A percentile compares a stretch with the other conserved stretches of the same genome.
Evolutionary conservation across 2,888 invertebrate species (phyloP).

Genomic region (Drosophila anomelani): DNA sequence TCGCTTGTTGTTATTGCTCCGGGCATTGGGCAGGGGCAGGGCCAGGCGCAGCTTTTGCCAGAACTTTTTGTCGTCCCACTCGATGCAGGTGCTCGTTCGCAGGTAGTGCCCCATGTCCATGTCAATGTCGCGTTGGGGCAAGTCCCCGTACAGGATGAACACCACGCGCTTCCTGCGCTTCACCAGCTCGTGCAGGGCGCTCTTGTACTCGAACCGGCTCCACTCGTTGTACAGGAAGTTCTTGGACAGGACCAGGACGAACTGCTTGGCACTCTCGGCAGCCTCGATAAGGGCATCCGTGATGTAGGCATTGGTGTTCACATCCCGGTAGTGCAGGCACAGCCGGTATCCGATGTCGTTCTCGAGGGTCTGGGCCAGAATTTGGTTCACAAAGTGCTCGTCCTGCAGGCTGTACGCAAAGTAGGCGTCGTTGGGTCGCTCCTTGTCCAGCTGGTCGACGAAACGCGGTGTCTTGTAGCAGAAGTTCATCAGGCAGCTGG

Average conservation of each 20-base stretch:
- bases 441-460: constrained; percentile 87
- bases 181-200: constrained; percentile 95
- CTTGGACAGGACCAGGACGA: constrained; percentile 95
- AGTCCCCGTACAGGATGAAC: constrained; percentile 94
- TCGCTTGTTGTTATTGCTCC: constrained; percentile 79
- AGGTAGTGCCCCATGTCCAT: constrained; percentile 95
- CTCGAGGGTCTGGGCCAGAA: constrained; percentile 94
- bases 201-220: constrained; percentile 97
- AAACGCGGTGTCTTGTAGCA: constrained; percentile 93
- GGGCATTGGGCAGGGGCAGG: constrained; percentile 88
- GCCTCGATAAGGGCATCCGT: constrained; percentile 97
- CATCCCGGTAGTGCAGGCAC: constrained; percentile 96
- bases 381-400: constrained; percentile 95
- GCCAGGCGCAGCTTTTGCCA: constrained; percentile 98
- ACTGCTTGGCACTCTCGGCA: constrained; percentile 94
- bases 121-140: constrained; percentile 95
- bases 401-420: constrained; percentile 97
- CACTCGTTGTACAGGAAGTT: constrained; percentile 98
- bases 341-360: constrained; percentile 93
- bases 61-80: constrained; percentile 97
- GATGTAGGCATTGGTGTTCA: constrained; percentile 94
- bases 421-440: constrained; percentile 95
- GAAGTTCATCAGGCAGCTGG: constrained; percentile 93
- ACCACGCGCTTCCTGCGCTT: constrained; percentile 94
- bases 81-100: constrained; percentile 95